These are phyloP conservation scores for Lasioglossum morio DNA, from an alignment of 2,888 invertebrate genomes.

Conservation along the genomic window DNA sequence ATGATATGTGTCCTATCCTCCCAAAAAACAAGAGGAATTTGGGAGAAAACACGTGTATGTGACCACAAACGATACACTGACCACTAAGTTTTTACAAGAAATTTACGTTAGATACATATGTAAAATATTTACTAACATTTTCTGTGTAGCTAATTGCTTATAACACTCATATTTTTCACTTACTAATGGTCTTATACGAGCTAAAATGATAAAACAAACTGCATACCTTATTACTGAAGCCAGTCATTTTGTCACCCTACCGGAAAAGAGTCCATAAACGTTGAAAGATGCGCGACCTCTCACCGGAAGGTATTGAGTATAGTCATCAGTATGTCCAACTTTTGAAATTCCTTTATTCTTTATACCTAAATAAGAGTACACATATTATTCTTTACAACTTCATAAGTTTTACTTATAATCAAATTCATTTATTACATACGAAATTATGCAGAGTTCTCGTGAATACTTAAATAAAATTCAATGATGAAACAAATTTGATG, in stretches of 20 bases:
- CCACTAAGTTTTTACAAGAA: constrained; percentile 7
- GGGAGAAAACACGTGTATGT: constrained; percentile 57
- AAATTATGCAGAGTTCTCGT: neutral
- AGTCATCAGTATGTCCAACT: constrained; percentile 43
- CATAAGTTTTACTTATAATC: neutral
- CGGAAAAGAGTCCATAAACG: constrained; percentile 78
- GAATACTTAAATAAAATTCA: no score
- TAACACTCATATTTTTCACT: neutral
- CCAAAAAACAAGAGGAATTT: neutral
- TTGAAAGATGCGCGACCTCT: constrained; percentile 64
- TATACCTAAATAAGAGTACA: constrained; percentile 16
- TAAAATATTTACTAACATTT: constrained; percentile 12
- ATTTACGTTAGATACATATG: neutral
- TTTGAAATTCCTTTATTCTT: neutral
- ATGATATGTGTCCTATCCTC: neutral
- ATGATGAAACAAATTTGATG: neutral
- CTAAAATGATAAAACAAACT: constrained; percentile 66
- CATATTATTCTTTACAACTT: neutral
- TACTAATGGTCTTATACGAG: neutral
- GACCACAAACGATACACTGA: neutral
- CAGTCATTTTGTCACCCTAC: constrained; percentile 80
- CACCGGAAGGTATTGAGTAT: constrained; percentile 73
- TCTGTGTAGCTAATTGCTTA: neutral
- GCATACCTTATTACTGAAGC: constrained; percentile 82
- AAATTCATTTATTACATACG: neutral